Evolutionary conservation across 2,797 vertebrate species (phyloP).

Genomic region (Podarcis lilfordi): DNA sequence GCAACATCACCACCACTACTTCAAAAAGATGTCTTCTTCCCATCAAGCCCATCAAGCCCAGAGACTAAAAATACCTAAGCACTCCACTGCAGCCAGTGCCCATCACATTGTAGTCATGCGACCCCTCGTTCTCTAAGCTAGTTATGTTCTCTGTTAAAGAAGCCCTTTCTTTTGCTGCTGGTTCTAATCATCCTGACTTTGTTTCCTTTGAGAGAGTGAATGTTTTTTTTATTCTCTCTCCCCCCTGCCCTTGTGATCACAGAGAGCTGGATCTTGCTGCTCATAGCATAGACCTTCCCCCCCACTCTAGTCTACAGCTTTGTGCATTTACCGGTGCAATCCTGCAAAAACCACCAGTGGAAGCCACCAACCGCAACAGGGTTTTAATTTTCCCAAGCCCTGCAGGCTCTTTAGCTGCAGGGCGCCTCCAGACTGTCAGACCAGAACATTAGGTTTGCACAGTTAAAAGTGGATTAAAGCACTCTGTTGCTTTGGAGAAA

Average conservation of each 20-base stretch:
- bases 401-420: neutral
- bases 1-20: too few species aligned
- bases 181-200: neutral
- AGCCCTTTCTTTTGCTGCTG: neutral
- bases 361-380: neutral
- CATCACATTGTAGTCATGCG: neutral
- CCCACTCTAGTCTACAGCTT: neutral
- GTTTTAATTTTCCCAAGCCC: neutral
- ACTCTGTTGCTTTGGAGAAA: too few species aligned
- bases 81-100: neutral
- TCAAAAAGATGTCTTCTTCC: too few species aligned
- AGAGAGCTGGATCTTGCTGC: neutral
- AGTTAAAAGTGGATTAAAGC: too few species aligned
- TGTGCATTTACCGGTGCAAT: neutral
- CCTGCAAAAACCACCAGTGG: neutral
- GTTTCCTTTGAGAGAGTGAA: neutral
- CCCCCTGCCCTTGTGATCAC: neutral
- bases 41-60: too few species aligned
- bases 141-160: neutral
- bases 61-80: too few species aligned
- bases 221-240: neutral
- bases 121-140: neutral
- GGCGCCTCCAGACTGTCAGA: too few species aligned
- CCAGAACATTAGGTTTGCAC: too few species aligned
- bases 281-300: neutral